A percentile compares a stretch with the other conserved stretches of the same genome.
These are phyloP conservation scores for Melieria crassipennis DNA, from an alignment of 2,888 invertebrate genomes.

Conservation along the genomic window DNA sequence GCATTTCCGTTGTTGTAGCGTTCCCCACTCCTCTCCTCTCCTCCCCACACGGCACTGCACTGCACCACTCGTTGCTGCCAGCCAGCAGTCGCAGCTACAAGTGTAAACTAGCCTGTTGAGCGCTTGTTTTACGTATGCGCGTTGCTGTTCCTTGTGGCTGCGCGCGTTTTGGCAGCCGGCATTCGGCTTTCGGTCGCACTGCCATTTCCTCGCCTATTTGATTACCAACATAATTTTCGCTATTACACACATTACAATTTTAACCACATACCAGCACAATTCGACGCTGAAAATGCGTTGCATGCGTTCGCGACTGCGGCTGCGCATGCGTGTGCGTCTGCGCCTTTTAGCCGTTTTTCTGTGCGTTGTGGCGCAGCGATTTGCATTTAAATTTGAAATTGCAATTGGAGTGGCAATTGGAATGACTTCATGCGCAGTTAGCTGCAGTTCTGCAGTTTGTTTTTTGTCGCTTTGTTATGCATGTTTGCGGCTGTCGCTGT, in stretches of 20 bases:
- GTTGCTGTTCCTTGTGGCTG: not conserved
- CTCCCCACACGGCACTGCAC: too few species aligned
- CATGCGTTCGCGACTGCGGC: constrained; percentile 6
- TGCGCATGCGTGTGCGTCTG: not conserved
- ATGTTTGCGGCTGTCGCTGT: not conserved
- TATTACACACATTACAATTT: constrained; percentile 25
- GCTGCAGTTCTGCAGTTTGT: too few species aligned
- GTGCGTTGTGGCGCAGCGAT: constrained; percentile 16
- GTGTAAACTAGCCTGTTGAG: constrained; percentile 28
- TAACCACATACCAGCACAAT: not conserved
- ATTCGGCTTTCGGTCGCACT: not conserved
- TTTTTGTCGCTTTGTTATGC: too few species aligned
- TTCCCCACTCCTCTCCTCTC: not conserved
- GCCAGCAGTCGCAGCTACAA: constrained; percentile 15
- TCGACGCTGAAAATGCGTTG: not conserved
- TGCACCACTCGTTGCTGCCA: constrained; percentile 7
- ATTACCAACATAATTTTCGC: constrained; percentile 20
- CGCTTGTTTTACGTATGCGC: constrained; percentile 18
- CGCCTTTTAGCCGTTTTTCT: not conserved
- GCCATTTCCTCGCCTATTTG: constrained; percentile 23
- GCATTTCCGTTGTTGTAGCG: constrained; percentile 53
- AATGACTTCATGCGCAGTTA: not conserved
- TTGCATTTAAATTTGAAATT: constrained; percentile 44
- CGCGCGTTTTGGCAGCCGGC: not conserved
- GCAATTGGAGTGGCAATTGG: constrained; percentile 11